Percentiles rank a stretch among this genome's conserved stretches.
Evolutionary conservation across 2,113 vertebrate species (phyloP).

Genomic region (Rhea pennata): DNA sequence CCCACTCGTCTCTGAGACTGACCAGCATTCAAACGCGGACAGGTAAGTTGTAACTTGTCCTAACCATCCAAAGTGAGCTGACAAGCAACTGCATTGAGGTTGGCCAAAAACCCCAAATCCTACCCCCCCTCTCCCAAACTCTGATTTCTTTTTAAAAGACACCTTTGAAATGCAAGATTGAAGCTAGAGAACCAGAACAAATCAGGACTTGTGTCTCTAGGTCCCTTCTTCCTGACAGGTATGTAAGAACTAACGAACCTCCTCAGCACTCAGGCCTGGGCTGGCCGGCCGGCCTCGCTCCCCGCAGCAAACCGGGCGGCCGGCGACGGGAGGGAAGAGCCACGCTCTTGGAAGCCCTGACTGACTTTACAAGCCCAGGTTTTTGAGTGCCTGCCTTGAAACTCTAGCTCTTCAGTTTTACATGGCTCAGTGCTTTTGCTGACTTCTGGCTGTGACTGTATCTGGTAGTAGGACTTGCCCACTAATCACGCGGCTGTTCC

Average conservation of each 20-base stretch:
- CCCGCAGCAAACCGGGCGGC: neutral
- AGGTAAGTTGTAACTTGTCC: neutral
- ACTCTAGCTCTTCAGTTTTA: neutral
- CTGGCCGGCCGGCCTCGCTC: neutral
- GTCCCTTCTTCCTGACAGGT: neutral
- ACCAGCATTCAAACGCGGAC: neutral
- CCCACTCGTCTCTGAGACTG: neutral
- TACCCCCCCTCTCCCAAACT: neutral
- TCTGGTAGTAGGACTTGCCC: neutral
- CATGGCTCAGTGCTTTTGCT: neutral
- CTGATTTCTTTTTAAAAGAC: neutral
- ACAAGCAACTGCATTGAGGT: neutral
- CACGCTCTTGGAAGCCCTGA: neutral
- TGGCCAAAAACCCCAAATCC: neutral
- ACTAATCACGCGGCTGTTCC: neutral
- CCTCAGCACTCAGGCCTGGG: rapidly evolving
- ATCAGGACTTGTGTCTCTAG: neutral
- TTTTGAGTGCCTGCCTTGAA: neutral
- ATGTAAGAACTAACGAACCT: neutral
- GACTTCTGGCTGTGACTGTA: rapidly evolving
- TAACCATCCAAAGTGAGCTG: neutral
- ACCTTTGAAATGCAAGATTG: neutral
- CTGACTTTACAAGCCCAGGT: neutral
- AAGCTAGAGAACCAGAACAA: neutral
- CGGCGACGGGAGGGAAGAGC: neutral